Conservation (phyloP, 1,140 invertebrate species). For the Prorops nasuta region DNA sequence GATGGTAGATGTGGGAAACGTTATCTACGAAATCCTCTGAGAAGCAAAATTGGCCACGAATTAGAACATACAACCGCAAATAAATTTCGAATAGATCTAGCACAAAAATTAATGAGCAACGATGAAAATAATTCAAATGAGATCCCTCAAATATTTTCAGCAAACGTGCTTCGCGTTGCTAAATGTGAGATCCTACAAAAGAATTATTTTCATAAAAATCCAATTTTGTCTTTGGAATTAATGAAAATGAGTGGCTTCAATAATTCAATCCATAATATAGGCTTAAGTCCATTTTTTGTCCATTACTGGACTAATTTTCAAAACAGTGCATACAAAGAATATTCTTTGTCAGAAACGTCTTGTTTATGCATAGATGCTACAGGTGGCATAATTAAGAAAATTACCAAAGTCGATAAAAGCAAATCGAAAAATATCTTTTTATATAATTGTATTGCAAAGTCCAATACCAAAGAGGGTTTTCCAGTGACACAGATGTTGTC, state of each 20-base stretch:
- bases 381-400: slow-evolving; percentile 15
- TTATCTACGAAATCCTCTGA: background rate
- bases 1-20: background rate
- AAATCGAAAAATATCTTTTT: slow-evolving; percentile 8
- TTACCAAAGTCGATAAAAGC: slow-evolving; percentile 10
- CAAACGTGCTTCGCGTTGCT: slow-evolving; percentile 6
- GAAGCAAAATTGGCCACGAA: background rate
- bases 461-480: slow-evolving; percentile 3
- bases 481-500: slow-evolving; percentile 13
- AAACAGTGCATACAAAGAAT: slow-evolving; percentile 12
- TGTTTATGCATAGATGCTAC: slow-evolving; percentile 20
- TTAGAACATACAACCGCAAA: background rate
- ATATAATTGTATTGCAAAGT: background rate
- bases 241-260: slow-evolving; percentile 2
- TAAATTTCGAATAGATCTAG: slow-evolving; percentile 8
- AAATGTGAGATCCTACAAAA: slow-evolving; percentile 6
- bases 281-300: slow-evolving; percentile 17
- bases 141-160: slow-evolving; percentile 9
- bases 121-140: slow-evolving; percentile 22
- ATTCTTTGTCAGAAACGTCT: slow-evolving; percentile 5
- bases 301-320: slow-evolving; percentile 24
- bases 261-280: slow-evolving; percentile 14
- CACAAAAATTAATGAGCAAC: background rate
- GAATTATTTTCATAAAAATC: slow-evolving; percentile 12
- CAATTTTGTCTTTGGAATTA: slow-evolving; percentile 9